A percentile compares a stretch with the other conserved stretches of the same genome.
Conservation (phyloP, 1,140 invertebrate species). For the Harlomillsia oculata region DNA sequence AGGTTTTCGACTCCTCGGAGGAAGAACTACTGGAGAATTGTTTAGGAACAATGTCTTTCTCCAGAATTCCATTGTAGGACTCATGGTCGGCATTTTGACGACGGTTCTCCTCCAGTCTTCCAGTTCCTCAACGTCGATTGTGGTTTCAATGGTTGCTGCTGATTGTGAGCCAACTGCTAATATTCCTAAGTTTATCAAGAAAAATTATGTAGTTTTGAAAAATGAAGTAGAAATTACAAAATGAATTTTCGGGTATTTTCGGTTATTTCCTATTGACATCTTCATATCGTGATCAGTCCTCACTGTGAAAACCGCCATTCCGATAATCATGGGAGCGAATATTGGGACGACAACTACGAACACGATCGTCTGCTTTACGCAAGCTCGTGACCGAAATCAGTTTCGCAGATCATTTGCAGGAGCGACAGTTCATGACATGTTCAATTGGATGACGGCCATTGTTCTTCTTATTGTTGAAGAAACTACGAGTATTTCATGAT, state of each 20-base stretch:
- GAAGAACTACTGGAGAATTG: constrained; percentile 40
- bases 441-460: constrained; percentile 44
- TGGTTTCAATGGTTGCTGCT: constrained; percentile 52
- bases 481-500: constrained; percentile 36
- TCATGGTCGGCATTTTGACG: constrained; percentile 51
- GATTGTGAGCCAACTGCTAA: constrained; percentile 41
- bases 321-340: constrained; percentile 48
- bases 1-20: constrained; percentile 49
- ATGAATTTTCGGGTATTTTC: no score
- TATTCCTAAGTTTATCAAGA: not conserved
- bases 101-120: constrained; percentile 54
- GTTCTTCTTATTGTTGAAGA: constrained; percentile 42
- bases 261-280: no score
- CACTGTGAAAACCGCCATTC: constrained; percentile 45
- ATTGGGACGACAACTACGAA: constrained; percentile 45
- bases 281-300: no score
- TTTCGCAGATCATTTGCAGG: constrained; percentile 49
- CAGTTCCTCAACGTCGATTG: constrained; percentile 52
- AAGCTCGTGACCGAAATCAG: constrained; percentile 41
- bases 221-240: no score
- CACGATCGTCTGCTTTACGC: constrained; percentile 48
- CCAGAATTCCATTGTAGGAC: constrained; percentile 47
- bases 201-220: no score
- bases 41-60: constrained; percentile 45
- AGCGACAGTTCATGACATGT: constrained; percentile 50